Evolutionary conservation across 2,797 vertebrate genomes (phyloP), one percentile per base, ranked within the genome.

Genomic region (Pampus argenteus): DNA sequence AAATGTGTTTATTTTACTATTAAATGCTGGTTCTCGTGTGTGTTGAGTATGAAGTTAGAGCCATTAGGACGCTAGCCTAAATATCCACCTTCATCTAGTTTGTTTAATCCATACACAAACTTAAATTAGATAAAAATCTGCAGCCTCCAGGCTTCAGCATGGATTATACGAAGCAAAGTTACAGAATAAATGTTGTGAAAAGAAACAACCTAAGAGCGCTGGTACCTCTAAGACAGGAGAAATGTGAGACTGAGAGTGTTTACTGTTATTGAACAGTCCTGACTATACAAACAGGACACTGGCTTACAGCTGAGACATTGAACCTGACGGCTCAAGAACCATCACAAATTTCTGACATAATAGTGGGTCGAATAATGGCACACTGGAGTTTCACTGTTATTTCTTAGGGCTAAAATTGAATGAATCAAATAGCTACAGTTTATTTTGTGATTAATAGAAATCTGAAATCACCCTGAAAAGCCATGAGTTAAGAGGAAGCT

Each of bases 261-360:
- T 26, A 38, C 31, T 66, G 63, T 72, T 56, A 45, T 57, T 57
- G 20, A 56, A 56, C 62, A 51, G 57, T 58, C 72, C 11, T 54
- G n/a, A 59, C 81, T 56, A 31, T 45, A 47, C 28, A 80, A 84
- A 84, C 66, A 72, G n/a, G 3, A 13, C 85, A 84, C 68, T 66
- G 71, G 77, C n/a, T 66, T 58, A 42, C 55, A 76, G 77, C 64
- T 44, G 47, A 58, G 42, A 66, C 3, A 20, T 0, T 57, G 26
- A 78, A 71, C 42, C 61, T 50, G 49, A 44, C 4, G 17, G 18
- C 29, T 69, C 22, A 10, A 31, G 22, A 66, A 14, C 40, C 40
- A 42, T 42, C 10, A 3, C 2, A 34, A 28, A 47, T 38, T 25
- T 29, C 8, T 10, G 66, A 66, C 70, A 38, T 34, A 29, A 54